Percentiles rank a stretch among this genome's conserved stretches.
Evolutionary conservation across 2,888 invertebrate genomes (phyloP).

Genomic region (Idaea dimidiata): DNA sequence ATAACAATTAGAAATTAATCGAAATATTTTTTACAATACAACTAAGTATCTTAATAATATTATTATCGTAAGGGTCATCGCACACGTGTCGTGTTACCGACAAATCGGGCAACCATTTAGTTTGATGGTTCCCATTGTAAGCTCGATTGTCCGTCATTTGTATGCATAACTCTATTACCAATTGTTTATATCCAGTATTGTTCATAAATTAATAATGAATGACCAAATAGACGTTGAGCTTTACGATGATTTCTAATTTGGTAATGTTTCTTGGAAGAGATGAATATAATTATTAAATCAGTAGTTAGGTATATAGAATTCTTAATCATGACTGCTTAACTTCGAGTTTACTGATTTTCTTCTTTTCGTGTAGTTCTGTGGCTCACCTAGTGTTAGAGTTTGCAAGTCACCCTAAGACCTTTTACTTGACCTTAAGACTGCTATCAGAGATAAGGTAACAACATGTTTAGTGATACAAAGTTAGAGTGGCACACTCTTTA

Average conservation of each 20-base stretch:
- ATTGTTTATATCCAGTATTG: conserved; percentile 41
- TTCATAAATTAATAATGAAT: conserved; percentile 39
- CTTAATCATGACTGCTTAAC: no score
- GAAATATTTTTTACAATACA: background rate
- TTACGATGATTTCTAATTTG: background rate
- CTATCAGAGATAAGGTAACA: no score
- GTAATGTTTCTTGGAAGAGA: background rate
- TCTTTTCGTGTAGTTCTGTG: no score
- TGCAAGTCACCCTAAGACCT: no score
- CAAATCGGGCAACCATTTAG: conserved; percentile 38
- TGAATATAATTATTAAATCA: background rate
- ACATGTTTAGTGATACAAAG: no score
- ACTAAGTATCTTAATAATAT: background rate
- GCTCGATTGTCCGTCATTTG: conserved; percentile 32
- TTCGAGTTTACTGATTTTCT: no score
- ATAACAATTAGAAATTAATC: no score
- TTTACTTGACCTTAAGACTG: no score
- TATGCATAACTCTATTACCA: conserved; percentile 42
- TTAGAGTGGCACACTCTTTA: no score
- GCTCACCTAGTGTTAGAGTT: no score
- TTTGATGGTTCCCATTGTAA: conserved; percentile 37
- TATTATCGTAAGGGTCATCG: conserved; percentile 29
- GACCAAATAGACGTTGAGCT: conserved; percentile 1
- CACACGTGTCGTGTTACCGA: conserved; percentile 26
- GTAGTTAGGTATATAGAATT: background rate